These are phyloP conservation scores for Paracyprichromis sp. DNA, from an alignment of 2,113 vertebrate species.

Conservation along the genomic window DNA sequence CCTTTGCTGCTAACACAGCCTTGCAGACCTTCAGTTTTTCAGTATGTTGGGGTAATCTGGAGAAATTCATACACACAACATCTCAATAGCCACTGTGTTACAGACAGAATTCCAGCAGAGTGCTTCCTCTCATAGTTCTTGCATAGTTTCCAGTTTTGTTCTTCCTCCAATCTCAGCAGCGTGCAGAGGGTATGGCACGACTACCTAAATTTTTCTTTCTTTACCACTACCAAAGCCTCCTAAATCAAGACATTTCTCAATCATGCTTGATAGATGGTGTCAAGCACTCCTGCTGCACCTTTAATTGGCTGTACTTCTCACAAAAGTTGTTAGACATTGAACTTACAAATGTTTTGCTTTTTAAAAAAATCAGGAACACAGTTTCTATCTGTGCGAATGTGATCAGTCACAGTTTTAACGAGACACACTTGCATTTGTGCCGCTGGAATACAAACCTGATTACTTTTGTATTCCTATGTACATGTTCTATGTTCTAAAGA, in stretches of 20 bases:
- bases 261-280: background rate
- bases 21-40: background rate
- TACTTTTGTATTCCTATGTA: background rate
- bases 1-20: background rate
- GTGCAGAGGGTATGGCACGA: background rate
- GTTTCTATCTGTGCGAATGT: background rate
- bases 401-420: background rate
- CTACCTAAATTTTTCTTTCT: background rate
- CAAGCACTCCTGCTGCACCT: background rate
- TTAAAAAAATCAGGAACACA: background rate
- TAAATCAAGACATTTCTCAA: background rate
- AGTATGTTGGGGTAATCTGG: background rate
- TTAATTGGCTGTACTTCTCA: background rate
- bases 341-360: background rate
- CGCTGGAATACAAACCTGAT: background rate
- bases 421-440: background rate
- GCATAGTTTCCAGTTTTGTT: background rate
- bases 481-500: background rate
- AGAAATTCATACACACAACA: background rate
- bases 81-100: background rate
- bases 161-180: background rate
- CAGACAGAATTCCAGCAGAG: background rate
- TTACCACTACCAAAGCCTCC: background rate
- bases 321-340: background rate
- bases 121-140: background rate